phyloP scores from a whole-genome alignment of 2,113 vertebrate genomes.

The Triplophysa tibetana region DNA sequence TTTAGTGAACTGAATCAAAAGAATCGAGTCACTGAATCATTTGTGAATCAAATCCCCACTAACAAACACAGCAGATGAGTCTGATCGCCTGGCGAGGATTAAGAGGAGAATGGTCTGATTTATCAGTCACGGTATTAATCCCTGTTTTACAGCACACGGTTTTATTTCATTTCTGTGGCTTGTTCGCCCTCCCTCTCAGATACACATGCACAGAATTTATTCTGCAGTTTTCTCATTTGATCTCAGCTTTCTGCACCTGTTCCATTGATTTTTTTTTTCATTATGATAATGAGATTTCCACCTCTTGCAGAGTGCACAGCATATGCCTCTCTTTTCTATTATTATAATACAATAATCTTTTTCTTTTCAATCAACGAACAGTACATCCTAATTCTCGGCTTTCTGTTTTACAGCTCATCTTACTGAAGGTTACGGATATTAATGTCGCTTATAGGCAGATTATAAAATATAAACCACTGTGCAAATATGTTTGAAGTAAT shows the following conservation, averaged over 20 bases:
- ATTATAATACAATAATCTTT: background rate
- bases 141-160: conserved; percentile 49
- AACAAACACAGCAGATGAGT: too few relatives aligned
- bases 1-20: too few relatives aligned
- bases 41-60: background rate
- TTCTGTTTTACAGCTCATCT: background rate
- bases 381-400: background rate
- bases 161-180: conserved; percentile 28
- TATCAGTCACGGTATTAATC: conserved; percentile 64
- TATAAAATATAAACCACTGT: background rate
- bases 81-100: conserved; percentile 62
- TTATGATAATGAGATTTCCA: background rate
- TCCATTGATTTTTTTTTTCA: conserved; percentile 14
- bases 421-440: background rate
- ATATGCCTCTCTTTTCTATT: conserved; percentile 20
- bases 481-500: background rate
- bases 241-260: background rate
- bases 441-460: background rate
- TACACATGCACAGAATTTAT: background rate
- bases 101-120: conserved; percentile 58
- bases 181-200: background rate
- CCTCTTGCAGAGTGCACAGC: background rate
- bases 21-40: too few relatives aligned
- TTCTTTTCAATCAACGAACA: background rate
- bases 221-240: background rate